Evolutionary conservation across 2,888 invertebrate species (phyloP).

Genomic region (Mesochorus sp.): DNA sequence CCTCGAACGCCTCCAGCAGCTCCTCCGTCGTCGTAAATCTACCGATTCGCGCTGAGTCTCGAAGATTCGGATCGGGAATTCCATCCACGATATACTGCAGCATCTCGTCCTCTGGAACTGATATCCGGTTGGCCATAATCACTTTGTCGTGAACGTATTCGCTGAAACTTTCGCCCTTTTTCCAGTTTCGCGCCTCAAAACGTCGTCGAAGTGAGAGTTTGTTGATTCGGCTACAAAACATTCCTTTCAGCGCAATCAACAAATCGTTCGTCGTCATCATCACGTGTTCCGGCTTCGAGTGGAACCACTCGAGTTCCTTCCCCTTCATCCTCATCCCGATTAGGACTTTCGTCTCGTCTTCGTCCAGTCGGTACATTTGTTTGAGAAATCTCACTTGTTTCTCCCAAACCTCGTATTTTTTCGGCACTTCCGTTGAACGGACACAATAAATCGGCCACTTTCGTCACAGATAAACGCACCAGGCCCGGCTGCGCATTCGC

Average conservation of each 20-base stretch:
- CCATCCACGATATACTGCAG: conserved; percentile 57
- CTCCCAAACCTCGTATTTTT: background rate
- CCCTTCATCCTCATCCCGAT: background rate
- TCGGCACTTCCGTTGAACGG: background rate
- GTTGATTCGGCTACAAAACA: conserved; percentile 37
- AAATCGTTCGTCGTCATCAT: too few relatives aligned
- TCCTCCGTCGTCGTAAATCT: conserved; percentile 45
- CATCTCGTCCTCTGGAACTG: conserved; percentile 54
- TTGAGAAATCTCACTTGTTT: background rate
- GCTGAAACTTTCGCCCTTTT: too few relatives aligned
- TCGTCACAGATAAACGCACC: background rate
- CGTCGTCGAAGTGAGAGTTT: conserved; percentile 29
- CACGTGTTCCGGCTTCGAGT: too few relatives aligned
- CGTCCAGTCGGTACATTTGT: background rate
- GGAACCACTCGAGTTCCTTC: background rate
- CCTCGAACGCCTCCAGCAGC: conserved; percentile 39
- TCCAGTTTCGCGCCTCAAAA: conserved; percentile 52
- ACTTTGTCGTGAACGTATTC: too few relatives aligned
- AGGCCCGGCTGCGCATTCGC: background rate
- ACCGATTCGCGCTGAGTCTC: conserved; percentile 52
- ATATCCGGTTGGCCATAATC: conserved; percentile 51
- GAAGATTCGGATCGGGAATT: conserved; percentile 53
- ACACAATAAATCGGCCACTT: background rate
- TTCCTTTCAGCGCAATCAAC: conserved; percentile 18
- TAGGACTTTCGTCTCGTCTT: background rate